Conservation (phyloP, 1,140 invertebrate species). For the Lethrus apterus region DNA sequence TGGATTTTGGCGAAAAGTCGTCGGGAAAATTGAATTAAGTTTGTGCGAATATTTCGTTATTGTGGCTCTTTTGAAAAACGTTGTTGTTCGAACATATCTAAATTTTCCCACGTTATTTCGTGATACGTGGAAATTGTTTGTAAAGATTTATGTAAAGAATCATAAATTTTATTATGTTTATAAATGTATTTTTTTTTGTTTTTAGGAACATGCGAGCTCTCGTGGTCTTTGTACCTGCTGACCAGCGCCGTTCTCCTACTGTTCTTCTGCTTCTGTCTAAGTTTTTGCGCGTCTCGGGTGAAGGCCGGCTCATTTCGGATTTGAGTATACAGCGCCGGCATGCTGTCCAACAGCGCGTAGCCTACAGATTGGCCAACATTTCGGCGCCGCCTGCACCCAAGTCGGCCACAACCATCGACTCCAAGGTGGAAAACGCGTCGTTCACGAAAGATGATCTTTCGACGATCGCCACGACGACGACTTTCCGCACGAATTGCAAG, state of each 20-base stretch:
- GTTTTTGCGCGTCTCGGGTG: slow-evolving; percentile 51
- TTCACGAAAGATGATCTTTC: background rate
- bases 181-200: slow-evolving; percentile 32
- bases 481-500: background rate
- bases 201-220: slow-evolving; percentile 54
- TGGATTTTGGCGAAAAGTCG: no score
- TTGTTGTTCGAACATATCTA: no score
- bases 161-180: no score
- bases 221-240: slow-evolving; percentile 56
- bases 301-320: slow-evolving; percentile 43
- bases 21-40: no score
- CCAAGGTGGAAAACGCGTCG: background rate
- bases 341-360: slow-evolving; percentile 33
- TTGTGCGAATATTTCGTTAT: no score
- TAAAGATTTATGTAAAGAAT: no score
- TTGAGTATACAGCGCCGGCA: slow-evolving; percentile 42
- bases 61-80: no score
- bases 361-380: slow-evolving; percentile 22
- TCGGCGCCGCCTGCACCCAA: slow-evolving; percentile 23
- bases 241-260: slow-evolving; percentile 47
- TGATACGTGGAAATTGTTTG: no score
- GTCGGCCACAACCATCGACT: slow-evolving; percentile 8
- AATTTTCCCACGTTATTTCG: no score
- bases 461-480: background rate
- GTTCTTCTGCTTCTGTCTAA: slow-evolving; percentile 51